Evolutionary conservation across 2,113 vertebrate genomes (phyloP).

Genomic region (Gymnocephalus cernua): DNA sequence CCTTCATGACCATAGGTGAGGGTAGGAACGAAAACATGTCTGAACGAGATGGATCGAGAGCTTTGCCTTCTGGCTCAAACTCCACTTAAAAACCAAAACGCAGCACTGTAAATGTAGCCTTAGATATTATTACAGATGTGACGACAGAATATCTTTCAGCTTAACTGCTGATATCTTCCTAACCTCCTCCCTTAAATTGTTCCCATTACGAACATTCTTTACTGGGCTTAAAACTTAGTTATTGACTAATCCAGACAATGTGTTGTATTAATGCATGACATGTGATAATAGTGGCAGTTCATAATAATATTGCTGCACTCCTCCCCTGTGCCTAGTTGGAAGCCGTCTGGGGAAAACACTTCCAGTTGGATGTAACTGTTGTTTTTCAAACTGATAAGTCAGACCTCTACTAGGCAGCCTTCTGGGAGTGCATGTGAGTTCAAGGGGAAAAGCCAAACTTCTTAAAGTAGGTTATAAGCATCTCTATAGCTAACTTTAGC

Average conservation of each 20-base stretch:
- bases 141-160: slow-evolving; percentile 12
- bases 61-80: no score
- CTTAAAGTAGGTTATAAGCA: slow-evolving; percentile 53
- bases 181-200: slow-evolving; percentile 27
- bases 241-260: slow-evolving; percentile 43
- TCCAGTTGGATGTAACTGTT: slow-evolving; percentile 66
- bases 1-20: no score
- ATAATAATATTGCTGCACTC: slow-evolving; percentile 37
- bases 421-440: slow-evolving; percentile 56
- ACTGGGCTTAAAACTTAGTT: slow-evolving; percentile 24
- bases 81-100: no score
- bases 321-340: slow-evolving; percentile 62
- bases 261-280: slow-evolving; percentile 38
- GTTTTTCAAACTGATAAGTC: slow-evolving; percentile 62
- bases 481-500: no score
- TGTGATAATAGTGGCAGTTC: slow-evolving; percentile 52
- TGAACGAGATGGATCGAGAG: no score
- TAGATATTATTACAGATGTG: slow-evolving; percentile 7
- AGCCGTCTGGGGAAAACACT: slow-evolving; percentile 45
- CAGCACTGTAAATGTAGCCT: no score
- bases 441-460: slow-evolving; percentile 46
- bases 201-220: slow-evolving; percentile 23
- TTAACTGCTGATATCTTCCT: background rate
- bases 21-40: no score
- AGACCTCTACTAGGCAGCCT: slow-evolving; percentile 42